Conservation (phyloP, 2,797 vertebrate genomes). For the Liparis tanakae region DNA sequence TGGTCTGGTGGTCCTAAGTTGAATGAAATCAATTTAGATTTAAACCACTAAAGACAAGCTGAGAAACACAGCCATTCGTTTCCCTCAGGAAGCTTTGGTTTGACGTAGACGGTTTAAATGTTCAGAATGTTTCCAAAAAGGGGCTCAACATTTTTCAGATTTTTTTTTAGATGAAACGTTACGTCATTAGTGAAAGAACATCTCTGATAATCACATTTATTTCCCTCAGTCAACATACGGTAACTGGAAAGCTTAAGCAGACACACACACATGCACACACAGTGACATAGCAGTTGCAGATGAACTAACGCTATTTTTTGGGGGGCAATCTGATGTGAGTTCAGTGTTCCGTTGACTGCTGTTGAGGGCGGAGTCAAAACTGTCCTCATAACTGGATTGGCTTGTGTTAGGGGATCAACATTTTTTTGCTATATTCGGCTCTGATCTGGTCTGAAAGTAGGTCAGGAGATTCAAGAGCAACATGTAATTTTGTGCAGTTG, state of each 20-base stretch:
- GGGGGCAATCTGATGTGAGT: conserved; percentile 39
- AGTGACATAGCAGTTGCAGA: neutral
- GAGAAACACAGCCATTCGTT: conserved; percentile 22
- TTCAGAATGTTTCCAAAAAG: conserved; percentile 57
- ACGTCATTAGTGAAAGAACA: conserved; percentile 56
- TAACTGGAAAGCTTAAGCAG: conserved; percentile 59
- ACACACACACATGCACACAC: neutral
- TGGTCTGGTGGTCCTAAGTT: neutral
- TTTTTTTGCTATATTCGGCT: conserved; percentile 44
- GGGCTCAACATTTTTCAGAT: conserved; percentile 35
- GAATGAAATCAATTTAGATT: neutral
- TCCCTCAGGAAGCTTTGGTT: conserved; percentile 19
- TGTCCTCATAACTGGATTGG: conserved; percentile 45
- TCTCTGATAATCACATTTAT: conserved; percentile 73
- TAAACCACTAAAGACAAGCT: conserved; percentile 11
- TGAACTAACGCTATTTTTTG: neutral
- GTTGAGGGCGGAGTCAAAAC: conserved; percentile 15
- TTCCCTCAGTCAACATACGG: conserved; percentile 59
- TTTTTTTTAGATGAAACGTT: conserved; percentile 73
- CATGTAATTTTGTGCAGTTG: conserved; percentile 58
- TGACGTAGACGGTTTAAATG: conserved; percentile 48
- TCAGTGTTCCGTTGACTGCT: conserved; percentile 28
- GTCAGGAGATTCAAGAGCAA: conserved; percentile 67
- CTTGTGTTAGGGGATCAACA: conserved; percentile 53
- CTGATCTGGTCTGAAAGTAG: conserved; percentile 70